These are phyloP conservation scores for Stenolophus ochropezus DNA, from an alignment of 2,888 invertebrate genomes.

Conservation along the genomic window DNA sequence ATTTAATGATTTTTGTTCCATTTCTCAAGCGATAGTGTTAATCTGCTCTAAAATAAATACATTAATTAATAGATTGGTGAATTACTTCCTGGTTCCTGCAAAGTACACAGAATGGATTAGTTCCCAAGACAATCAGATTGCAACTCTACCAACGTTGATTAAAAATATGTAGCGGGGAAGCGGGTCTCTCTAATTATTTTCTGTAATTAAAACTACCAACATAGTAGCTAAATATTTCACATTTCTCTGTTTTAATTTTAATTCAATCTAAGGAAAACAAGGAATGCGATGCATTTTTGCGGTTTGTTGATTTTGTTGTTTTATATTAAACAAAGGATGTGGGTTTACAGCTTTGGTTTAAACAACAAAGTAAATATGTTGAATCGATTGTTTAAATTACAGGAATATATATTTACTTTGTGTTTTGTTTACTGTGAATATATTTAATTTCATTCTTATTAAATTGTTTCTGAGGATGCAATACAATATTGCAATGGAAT, in stretches of 20 bases:
- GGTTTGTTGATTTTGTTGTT: neutral
- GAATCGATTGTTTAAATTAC: neutral
- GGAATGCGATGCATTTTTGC: neutral
- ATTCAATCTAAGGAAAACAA: too few species aligned
- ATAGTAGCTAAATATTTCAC: slow-evolving; percentile 6
- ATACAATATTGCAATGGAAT: too few species aligned
- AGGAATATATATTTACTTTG: too few species aligned
- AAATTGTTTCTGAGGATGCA: neutral
- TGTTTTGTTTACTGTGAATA: too few species aligned
- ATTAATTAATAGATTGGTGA: neutral
- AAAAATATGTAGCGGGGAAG: neutral
- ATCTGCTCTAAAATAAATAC: neutral
- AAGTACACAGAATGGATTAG: neutral
- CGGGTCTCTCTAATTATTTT: slow-evolving; percentile 21
- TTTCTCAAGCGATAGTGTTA: neutral
- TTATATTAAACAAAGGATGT: neutral
- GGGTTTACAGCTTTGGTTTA: neutral
- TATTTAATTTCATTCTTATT: too few species aligned
- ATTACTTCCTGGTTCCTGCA: neutral
- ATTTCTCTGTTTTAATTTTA: slow-evolving; percentile 30
- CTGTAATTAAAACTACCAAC: slow-evolving; percentile 11
- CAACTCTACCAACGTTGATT: slow-evolving; percentile 2
- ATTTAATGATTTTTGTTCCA: neutral
- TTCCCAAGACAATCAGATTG: slow-evolving; percentile 1
- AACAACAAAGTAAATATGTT: neutral